Conservation (phyloP, 2,888 invertebrate species). For the Lasius platythorax region DNA sequence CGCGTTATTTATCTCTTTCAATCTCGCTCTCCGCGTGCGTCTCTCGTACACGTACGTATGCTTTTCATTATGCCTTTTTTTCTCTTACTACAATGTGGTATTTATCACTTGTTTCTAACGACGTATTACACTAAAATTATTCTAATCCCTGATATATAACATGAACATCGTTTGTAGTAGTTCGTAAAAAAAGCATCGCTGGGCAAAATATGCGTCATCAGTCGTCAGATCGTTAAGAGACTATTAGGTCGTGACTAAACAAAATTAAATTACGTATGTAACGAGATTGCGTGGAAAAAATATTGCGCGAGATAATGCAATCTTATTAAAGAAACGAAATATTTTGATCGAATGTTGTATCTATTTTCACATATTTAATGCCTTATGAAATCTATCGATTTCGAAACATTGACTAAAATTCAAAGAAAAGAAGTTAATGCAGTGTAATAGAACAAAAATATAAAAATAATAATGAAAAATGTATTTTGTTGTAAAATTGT, state of each 20-base stretch:
- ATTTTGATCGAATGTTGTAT: neutral
- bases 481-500: neutral
- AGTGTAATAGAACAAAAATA: neutral
- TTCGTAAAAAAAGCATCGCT: constrained; percentile 81
- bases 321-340: constrained; percentile 12
- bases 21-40: neutral
- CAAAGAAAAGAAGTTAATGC: neutral
- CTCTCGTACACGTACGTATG: neutral
- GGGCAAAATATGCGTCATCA: constrained; percentile 77
- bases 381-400: neutral
- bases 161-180: constrained; percentile 82
- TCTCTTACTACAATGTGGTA: neutral
- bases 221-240: neutral
- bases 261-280: neutral
- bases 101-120: constrained; percentile 77
- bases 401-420: neutral
- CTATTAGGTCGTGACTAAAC: neutral
- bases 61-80: neutral
- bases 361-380: neutral
- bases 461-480: neutral
- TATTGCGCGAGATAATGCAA: neutral
- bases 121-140: constrained; percentile 83
- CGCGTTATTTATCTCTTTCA: neutral
- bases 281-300: neutral
- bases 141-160: constrained; percentile 86